These are phyloP conservation scores for Pachycephus smyrnensis DNA, from an alignment of 2,888 invertebrate species.

Conservation along the genomic window DNA sequence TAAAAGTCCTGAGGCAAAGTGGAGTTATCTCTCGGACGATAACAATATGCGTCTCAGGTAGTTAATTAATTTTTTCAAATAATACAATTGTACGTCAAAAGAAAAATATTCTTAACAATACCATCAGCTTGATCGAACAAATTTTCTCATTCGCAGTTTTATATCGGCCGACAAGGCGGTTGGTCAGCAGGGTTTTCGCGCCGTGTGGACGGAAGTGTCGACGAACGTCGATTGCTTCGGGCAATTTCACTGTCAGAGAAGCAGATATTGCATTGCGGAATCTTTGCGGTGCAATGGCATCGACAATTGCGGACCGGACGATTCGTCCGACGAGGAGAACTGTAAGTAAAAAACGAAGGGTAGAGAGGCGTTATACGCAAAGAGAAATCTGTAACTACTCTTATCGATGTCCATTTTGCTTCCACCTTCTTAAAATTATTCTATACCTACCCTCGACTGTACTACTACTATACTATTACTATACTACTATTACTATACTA, in stretches of 20 bases:
- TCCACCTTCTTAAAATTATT: slow-evolving; percentile 37
- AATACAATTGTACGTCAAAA: neutral
- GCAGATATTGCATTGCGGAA: slow-evolving; percentile 83
- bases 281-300: slow-evolving; percentile 82
- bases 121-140: neutral
- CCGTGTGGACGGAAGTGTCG: slow-evolving; percentile 93
- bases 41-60: slow-evolving; percentile 90
- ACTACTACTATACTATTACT: neutral
- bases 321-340: slow-evolving; percentile 81
- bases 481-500: slow-evolving; percentile 8
- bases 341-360: slow-evolving; percentile 73
- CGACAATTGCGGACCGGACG: slow-evolving; percentile 87
- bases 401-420: slow-evolving; percentile 55
- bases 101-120: neutral
- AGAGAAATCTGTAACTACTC: slow-evolving; percentile 35
- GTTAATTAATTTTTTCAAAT: slow-evolving; percentile 49
- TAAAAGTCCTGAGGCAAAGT: slow-evolving; percentile 79
- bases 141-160: slow-evolving; percentile 76
- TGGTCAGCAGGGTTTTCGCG: slow-evolving; percentile 92
- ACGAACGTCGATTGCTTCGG: slow-evolving; percentile 72
- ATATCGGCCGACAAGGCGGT: slow-evolving; percentile 95
- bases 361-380: slow-evolving; percentile 8
- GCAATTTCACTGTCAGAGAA: slow-evolving; percentile 79
- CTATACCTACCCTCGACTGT: neutral
- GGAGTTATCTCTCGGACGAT: slow-evolving; percentile 88